A percentile compares a stretch with the other conserved stretches of the same genome.
These are phyloP conservation scores for Nemopilema nomurai DNA, from an alignment of 30 jellyfish, hydroid and myxozoan genomes.

Conservation along the genomic window DNA sequence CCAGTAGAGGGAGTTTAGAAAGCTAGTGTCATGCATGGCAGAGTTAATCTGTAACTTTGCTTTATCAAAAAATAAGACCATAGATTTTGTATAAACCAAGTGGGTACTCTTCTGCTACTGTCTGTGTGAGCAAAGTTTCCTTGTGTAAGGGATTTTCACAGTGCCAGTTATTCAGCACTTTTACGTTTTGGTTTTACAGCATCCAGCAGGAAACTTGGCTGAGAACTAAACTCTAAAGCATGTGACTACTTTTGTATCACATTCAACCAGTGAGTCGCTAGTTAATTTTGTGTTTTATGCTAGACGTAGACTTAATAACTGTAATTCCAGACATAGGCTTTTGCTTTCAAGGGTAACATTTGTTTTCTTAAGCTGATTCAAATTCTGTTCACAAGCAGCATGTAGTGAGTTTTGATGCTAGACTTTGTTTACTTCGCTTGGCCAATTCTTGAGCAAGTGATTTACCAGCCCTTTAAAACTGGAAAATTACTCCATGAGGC, in stretches of 20 bases:
- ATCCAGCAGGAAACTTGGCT: constrained; percentile 80
- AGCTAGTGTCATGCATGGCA: too few relatives aligned
- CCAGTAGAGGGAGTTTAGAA: too few relatives aligned
- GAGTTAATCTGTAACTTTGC: too few relatives aligned
- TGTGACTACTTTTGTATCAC: constrained; percentile 52
- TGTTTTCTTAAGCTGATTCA: background rate
- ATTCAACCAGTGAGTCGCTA: constrained; percentile 69
- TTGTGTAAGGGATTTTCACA: background rate
- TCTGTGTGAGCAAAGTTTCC: background rate
- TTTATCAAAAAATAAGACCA: too few relatives aligned
- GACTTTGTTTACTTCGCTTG: background rate
- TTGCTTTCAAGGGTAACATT: background rate
- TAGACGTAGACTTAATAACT: background rate
- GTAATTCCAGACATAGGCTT: background rate
- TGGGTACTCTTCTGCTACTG: background rate
- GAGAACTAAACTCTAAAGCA: constrained; percentile 43
- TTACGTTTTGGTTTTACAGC: constrained; percentile 76
- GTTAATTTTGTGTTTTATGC: constrained; percentile 51
- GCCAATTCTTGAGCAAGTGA: background rate
- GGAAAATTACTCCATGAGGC: too few relatives aligned
- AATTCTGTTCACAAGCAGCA: background rate
- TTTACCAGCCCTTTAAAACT: background rate
- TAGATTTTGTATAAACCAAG: too few relatives aligned
- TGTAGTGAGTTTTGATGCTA: background rate
- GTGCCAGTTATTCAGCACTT: constrained; percentile 38